phyloP scores from a whole-genome alignment of 2,113 vertebrate genomes.

The Tychaedon coryphoeus region DNA sequence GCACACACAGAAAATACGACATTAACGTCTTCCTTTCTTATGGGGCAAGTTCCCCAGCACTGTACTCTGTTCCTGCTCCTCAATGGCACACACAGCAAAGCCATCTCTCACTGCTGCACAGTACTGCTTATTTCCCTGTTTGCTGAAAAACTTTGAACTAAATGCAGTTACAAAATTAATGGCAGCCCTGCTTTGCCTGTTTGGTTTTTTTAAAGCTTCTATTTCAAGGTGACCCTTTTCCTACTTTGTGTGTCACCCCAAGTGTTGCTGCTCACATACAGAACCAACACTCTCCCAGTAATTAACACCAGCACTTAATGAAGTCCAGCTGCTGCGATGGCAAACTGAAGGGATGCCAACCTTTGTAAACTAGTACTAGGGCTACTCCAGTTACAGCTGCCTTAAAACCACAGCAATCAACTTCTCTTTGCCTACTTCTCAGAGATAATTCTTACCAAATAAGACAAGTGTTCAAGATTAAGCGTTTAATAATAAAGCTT shows the following conservation, averaged over 20 bases:
- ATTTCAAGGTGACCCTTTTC: constrained; percentile 86
- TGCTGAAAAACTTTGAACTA: not conserved
- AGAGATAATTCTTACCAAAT: constrained; percentile 53
- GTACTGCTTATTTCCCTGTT: not conserved
- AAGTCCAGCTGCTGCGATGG: constrained; percentile 93
- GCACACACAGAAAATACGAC: not conserved
- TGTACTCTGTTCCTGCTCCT: not conserved
- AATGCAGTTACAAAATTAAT: not conserved
- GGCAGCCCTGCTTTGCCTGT: not conserved
- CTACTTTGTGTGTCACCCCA: constrained; percentile 70
- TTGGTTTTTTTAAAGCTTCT: constrained; percentile 51
- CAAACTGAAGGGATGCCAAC: constrained; percentile 86
- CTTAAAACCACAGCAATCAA: constrained; percentile 33
- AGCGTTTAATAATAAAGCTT: constrained; percentile 57
- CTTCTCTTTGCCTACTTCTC: constrained; percentile 41
- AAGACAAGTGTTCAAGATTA: constrained; percentile 50
- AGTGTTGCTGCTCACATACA: constrained; percentile 73
- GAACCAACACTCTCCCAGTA: constrained; percentile 88
- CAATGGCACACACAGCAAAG: not conserved
- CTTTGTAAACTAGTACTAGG: constrained; percentile 48
- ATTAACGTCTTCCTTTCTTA: not conserved
- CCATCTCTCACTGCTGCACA: not conserved
- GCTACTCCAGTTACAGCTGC: constrained; percentile 36
- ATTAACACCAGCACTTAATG: constrained; percentile 97
- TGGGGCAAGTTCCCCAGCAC: not conserved